Evolutionary conservation across 1,140 invertebrate species (phyloP), one percentile per base, ranked within the genome.

Genomic region (Panonychus citri): DNA sequence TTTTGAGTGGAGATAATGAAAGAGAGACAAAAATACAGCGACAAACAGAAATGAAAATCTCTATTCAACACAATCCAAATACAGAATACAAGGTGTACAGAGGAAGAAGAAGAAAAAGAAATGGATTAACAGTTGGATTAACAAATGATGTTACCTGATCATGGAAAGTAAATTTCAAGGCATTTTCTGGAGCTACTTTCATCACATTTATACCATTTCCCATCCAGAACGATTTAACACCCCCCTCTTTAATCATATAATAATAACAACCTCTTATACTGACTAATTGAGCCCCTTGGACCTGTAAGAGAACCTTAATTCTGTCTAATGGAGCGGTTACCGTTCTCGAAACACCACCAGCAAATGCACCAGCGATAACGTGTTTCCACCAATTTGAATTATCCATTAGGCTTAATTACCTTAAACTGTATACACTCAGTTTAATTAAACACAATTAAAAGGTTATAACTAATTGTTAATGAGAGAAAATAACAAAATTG

Each of bases 141-240:
- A 26, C 8, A 12, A 40, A 43, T 43, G 13, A 25, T 19, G 3
- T 17, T 52, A 60, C 59, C 50, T 61, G 85, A 69, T 99, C 95
- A 71, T 98, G 99, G 3, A 87, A 86, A 70, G 89, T 87, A 68
- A 99, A 99, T 69, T 98, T 98, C 1, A 98, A 69, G 0, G 94
- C 94, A 2, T 89, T 86, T 72, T 98, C 94, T 1, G 94, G 94
- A 0, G 88, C 93, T 62, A 99, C 97, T 76, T 99, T 98, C 58
- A 96, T 72, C 39, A 98, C 88, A 70, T 98, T 99, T 62, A 98
- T 90, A 40, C 88, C 89, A 71, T 99, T 99, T 27, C 95, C 95
- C 64, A 94, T 73, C 94, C 94, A 98, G 52, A 98, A 71, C 54
- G 87, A 86, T 30, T 68, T 72, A 8, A 82, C 64, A n/a, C 95